Percentiles rank a stretch among this genome's conserved stretches.
phyloP scores from a whole-genome alignment of 2,888 invertebrate species.

The Cylloceria caligata region DNA sequence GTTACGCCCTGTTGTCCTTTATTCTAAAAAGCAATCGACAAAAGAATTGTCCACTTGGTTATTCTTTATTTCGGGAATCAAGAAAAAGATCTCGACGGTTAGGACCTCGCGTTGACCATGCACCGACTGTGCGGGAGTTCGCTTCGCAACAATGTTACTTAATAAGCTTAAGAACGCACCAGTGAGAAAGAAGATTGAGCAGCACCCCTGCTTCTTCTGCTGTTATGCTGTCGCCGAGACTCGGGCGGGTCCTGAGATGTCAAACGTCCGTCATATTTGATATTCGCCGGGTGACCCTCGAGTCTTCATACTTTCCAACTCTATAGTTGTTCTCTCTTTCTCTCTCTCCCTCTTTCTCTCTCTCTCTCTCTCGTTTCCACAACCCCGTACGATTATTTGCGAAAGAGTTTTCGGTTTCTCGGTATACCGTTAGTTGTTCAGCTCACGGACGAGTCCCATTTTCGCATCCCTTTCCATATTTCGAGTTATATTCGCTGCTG shows the following conservation, averaged over 20 bases:
- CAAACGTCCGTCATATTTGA: conserved; percentile 83
- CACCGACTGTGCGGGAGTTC: conserved; percentile 74
- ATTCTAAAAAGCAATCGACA: conserved; percentile 65
- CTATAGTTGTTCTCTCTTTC: background rate
- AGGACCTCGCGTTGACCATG: conserved; percentile 69
- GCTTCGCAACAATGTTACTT: conserved; percentile 81
- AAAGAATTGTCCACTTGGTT: conserved; percentile 72
- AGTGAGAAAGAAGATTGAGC: conserved; percentile 78
- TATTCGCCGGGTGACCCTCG: conserved; percentile 73
- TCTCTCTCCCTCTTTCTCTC: background rate
- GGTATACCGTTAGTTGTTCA: conserved; percentile 70
- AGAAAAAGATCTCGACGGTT: conserved; percentile 59
- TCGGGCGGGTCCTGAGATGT: conserved; percentile 77
- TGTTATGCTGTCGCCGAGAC: conserved; percentile 57
- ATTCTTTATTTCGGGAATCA: conserved; percentile 44
- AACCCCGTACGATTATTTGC: conserved; percentile 79
- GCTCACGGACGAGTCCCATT: conserved; percentile 66
- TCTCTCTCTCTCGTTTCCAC: conserved; percentile 38
- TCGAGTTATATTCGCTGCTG: conserved; percentile 45
- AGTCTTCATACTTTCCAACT: conserved; percentile 45
- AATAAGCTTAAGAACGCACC: conserved; percentile 84
- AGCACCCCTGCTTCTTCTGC: conserved; percentile 38
- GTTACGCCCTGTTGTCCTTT: background rate
- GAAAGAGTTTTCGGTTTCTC: conserved; percentile 80
- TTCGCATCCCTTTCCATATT: conserved; percentile 67